These are phyloP conservation scores for Eucidaris tribuloides DNA, from an alignment of 35 echinoderm and acorn worm species.

Conservation along the genomic window DNA sequence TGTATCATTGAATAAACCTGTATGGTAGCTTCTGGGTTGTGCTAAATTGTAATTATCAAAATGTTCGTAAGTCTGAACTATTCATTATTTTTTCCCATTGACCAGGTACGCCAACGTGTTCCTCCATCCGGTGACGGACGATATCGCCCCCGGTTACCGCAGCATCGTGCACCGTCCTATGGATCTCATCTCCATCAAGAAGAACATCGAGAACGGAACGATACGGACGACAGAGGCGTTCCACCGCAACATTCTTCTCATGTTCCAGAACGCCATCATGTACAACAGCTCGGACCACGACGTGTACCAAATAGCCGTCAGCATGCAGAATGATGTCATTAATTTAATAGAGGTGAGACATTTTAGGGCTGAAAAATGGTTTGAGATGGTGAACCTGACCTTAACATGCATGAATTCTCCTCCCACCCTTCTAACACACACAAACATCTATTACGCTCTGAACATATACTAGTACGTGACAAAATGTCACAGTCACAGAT, in stretches of 20 bases:
- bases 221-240: conserved; percentile 76
- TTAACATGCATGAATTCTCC: too few species aligned
- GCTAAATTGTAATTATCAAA: too few species aligned
- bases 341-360: conserved; percentile 77
- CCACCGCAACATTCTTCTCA: conserved; percentile 91
- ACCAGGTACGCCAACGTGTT: conserved; percentile 92
- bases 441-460: too few species aligned
- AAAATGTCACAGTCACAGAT: too few species aligned
- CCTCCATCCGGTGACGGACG: conserved; percentile 93
- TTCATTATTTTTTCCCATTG: too few species aligned
- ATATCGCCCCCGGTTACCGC: conserved; percentile 84
- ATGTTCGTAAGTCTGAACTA: too few species aligned
- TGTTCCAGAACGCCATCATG: conserved; percentile 99
- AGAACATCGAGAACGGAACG: conserved; percentile 80
- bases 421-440: too few species aligned
- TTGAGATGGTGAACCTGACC: too few species aligned
- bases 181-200: conserved; percentile 92
- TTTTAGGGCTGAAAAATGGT: too few species aligned
- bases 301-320: conserved; percentile 78
- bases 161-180: conserved; percentile 71
- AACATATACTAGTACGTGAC: too few species aligned
- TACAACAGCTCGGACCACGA: conserved; percentile 91
- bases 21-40: too few species aligned
- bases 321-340: conserved; percentile 89
- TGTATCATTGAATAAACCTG: too few species aligned